phyloP scores from a whole-genome alignment of 1,140 invertebrate genomes.

The Diorhabda carinulata region DNA sequence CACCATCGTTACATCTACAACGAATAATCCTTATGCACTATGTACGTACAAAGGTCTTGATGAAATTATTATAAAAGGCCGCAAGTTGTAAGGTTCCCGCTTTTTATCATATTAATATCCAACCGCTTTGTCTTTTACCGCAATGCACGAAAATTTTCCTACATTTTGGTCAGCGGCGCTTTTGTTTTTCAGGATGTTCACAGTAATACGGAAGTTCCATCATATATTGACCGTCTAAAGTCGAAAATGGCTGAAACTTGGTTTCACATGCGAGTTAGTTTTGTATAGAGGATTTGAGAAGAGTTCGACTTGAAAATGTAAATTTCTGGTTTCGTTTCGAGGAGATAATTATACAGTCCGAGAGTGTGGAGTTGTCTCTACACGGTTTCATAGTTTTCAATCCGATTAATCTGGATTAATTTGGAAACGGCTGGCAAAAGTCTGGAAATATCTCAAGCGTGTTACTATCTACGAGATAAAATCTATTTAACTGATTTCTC shows the following conservation, averaged over 20 bases:
- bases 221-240: constrained; percentile 9
- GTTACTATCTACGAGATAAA: not conserved
- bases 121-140: constrained; percentile 1
- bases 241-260: constrained; percentile 17
- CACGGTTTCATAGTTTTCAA: constrained; percentile 41
- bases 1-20: too few relatives aligned
- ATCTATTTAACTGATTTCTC: not conserved
- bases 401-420: constrained; percentile 36
- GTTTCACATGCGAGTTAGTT: constrained; percentile 29
- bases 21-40: too few relatives aligned
- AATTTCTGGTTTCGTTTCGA: constrained; percentile 34
- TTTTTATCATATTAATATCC: constrained; percentile 1
- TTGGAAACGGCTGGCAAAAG: not conserved
- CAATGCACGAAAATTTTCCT: constrained; percentile 1
- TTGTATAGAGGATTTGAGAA: constrained; percentile 26
- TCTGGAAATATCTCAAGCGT: not conserved
- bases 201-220: constrained; percentile 15
- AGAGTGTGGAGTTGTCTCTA: constrained; percentile 32
- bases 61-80: not conserved
- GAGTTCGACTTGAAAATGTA: constrained; percentile 37
- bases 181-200: constrained; percentile 16
- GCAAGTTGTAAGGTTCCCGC: constrained; percentile 2
- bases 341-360: constrained; percentile 40
- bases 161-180: not conserved
- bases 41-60: not conserved